phyloP scores from a whole-genome alignment of 2,888 invertebrate species.

The Glyphotaelius pellucidus region DNA sequence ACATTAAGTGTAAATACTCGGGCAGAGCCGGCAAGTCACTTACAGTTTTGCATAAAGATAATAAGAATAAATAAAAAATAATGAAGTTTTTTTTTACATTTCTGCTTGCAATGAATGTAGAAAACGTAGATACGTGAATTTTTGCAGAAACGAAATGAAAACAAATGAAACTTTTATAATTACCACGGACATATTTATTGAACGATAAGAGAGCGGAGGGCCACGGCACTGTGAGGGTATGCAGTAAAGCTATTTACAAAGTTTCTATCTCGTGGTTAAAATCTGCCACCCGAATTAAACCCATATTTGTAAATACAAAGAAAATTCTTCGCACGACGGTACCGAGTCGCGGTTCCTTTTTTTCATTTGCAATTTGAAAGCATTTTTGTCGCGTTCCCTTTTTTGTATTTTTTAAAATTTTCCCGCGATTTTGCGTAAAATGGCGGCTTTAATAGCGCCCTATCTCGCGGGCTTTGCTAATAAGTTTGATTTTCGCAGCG shows the following conservation, averaged over 20 bases:
- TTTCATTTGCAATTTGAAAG: constrained; percentile 41
- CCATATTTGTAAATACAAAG: not conserved
- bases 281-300: constrained; percentile 47
- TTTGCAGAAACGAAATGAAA: not conserved
- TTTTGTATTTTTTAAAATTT: constrained; percentile 22
- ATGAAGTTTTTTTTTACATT: not conserved
- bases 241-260: constrained; percentile 57
- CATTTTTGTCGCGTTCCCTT: constrained; percentile 22
- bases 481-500: constrained; percentile 44
- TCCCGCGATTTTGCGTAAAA: constrained; percentile 41
- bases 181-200: constrained; percentile 57
- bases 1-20: not conserved
- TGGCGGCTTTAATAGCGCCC: constrained; percentile 35
- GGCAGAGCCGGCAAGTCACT: not conserved
- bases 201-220: constrained; percentile 48
- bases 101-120: not conserved
- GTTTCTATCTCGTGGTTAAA: constrained; percentile 46
- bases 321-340: not conserved
- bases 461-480: constrained; percentile 36
- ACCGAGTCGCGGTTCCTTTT: not conserved
- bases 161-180: constrained; percentile 48
- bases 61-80: not conserved
- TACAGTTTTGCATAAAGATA: not conserved
- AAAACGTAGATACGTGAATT: not conserved
- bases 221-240: not conserved